Base-by-base conservation (phyloP, 2,113 vertebrate species). In the Myiozetetes cayanensis region DNA sequence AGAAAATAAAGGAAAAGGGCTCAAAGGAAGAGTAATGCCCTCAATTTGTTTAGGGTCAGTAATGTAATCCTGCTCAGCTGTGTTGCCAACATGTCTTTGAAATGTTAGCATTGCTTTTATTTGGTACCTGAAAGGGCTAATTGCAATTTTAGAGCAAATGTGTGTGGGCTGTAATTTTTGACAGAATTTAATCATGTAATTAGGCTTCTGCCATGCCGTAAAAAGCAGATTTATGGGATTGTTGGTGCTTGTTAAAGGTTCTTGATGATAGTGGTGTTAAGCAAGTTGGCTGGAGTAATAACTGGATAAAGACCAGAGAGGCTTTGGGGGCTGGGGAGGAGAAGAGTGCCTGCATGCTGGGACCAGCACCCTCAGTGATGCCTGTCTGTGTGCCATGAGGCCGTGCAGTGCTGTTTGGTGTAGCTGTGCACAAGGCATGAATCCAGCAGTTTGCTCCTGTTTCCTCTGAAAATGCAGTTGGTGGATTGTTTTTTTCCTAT, bases 131-230 rank as follows among this genome's bases (percentile, higher is more conserved):
- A 20, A 75, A 68, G 83, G 39, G 66, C 49, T 75, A 58, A 75
- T 66, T 79, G 68, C 86, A 65, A 30, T 93, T 90, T 53, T 50
- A 84, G 70, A 82, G 90, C 37, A 50, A 96, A 41, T 20, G 73
- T 46, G 76, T 79, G 76, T 82, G 88, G 90, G 84, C 58, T 94
- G 94, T 61, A 47, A 35, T 75, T 96, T 97, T 76, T 82, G 93
- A 73, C 95, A 76, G 90, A 89, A 81, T 82, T 90, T 94, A 93
- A 92, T 87, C 4, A 8, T 22, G 37, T 89, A 62, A 75, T 90
- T 94, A 93, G 67, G 50, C 71, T 96, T 90, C 83, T 93, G 43
- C 70, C 33, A 4, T 82, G 56, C 47, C 24, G 19, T 78, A 61
- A 89, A 96, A 68, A 78, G 37, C 66, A 76, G 49, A 76, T 92